These are phyloP conservation scores for human (Homo sapiens) DNA, from an alignment of 2,113 vertebrate species.

Conservation along the genomic window GRCh38 chr1:216600001-216600500, in stretches of 20 bases:
- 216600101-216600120: slow-evolving; percentile 41
- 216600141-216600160: not conserved
- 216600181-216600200: not conserved
- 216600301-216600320: not conserved
- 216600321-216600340: not conserved
- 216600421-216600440: accelerated
- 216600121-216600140: not conserved
- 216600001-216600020: slow-evolving; percentile 79
- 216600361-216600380: accelerated
- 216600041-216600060: slow-evolving; percentile 47
- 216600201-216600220: not conserved
- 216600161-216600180: not conserved
- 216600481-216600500: not conserved
- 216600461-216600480: not conserved
- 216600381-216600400: too few species aligned
- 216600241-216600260: not conserved
- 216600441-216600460: accelerated
- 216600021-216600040: slow-evolving; percentile 77
- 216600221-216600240: not conserved
- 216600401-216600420: accelerated
- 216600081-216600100: slow-evolving; percentile 18
- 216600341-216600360: not conserved
- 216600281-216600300: not conserved
- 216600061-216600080: slow-evolving; percentile 42
- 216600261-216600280: not conserved